phyloP scores from a whole-genome alignment of 1,140 invertebrate genomes.

The Aphelinus certus region DNA sequence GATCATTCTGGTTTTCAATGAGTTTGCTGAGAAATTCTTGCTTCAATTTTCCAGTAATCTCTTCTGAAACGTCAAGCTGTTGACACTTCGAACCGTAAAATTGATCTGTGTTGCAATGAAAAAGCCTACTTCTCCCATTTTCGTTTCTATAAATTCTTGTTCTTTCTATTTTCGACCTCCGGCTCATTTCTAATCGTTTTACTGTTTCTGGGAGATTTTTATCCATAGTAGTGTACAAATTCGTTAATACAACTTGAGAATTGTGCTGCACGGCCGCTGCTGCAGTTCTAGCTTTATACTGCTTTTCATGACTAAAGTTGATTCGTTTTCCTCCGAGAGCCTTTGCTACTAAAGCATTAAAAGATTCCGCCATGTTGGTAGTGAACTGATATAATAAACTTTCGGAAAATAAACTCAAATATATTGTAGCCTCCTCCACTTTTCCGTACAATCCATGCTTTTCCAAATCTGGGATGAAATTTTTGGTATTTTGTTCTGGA shows the following conservation, averaged over 20 bases:
- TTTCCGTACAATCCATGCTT: neutral
- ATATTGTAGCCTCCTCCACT: neutral
- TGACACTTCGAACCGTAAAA: neutral
- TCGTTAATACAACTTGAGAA: constrained; percentile 19
- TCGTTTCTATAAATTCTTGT: neutral
- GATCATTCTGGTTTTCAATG: constrained; percentile 14
- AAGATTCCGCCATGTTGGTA: constrained; percentile 57
- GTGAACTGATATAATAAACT: constrained; percentile 51
- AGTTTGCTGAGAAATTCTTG: constrained; percentile 17
- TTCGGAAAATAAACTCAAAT: neutral
- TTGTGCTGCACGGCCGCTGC: constrained; percentile 48
- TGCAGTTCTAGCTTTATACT: constrained; percentile 48
- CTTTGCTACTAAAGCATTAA: constrained; percentile 44
- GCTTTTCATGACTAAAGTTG: constrained; percentile 44
- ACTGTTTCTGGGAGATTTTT: neutral
- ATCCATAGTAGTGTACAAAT: neutral
- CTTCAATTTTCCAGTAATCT: no score
- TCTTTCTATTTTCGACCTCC: neutral
- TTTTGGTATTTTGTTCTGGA: neutral
- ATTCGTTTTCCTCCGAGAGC: constrained; percentile 51
- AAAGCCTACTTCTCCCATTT: no score
- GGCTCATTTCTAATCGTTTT: neutral
- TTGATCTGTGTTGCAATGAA: constrained; percentile 3
- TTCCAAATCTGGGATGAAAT: neutral
- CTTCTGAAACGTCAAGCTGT: no score